Evolutionary conservation across 2,113 vertebrate species (phyloP).

Genomic region (Caranx melampygus): DNA sequence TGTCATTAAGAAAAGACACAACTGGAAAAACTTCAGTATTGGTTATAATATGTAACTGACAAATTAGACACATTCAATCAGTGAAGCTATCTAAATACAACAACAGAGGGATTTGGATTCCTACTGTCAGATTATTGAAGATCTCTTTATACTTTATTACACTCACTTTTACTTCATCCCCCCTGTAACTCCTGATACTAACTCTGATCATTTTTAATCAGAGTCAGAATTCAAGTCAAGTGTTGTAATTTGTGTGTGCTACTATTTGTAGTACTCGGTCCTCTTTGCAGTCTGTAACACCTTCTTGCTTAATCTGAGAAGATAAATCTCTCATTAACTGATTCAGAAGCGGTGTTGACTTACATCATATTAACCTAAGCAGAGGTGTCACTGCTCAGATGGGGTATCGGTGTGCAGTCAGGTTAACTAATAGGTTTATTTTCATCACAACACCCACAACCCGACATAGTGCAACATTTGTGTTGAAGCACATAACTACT

Average conservation of each 20-base stretch:
- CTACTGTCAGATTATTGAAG: background rate
- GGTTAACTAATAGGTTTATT: conserved; percentile 56
- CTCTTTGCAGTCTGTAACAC: background rate
- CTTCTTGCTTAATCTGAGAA: background rate
- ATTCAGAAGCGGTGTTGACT: background rate
- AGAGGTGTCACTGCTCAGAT: too few species aligned
- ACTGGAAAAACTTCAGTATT: too few species aligned
- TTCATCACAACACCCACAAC: conserved; percentile 29
- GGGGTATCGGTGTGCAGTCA: background rate
- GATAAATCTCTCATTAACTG: background rate
- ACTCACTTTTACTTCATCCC: background rate
- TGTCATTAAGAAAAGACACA: too few species aligned
- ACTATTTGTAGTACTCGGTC: too few species aligned
- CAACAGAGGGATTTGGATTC: background rate
- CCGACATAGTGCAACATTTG: conserved; percentile 45
- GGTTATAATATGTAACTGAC: too few species aligned
- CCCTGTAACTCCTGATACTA: background rate
- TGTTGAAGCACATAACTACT: conserved; percentile 43
- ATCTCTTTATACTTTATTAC: background rate
- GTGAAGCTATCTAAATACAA: background rate
- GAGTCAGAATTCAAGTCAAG: background rate
- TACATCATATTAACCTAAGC: background rate
- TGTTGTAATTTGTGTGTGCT: background rate
- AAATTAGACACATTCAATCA: background rate
- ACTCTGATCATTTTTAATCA: background rate